Evolutionary conservation across 2,888 invertebrate genomes (phyloP).

Genomic region (Bellardia pandia): DNA sequence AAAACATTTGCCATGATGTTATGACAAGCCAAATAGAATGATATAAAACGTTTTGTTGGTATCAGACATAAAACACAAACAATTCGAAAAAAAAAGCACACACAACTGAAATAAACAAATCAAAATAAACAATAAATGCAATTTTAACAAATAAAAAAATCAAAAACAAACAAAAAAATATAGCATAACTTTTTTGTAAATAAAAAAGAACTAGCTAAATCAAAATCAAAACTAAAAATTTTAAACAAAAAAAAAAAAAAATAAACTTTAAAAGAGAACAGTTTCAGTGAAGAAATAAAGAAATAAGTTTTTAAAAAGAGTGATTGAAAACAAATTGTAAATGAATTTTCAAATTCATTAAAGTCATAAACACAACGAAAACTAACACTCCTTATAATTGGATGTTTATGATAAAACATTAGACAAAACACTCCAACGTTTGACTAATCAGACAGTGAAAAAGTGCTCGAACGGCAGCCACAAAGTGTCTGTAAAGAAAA

Average conservation of each 20-base stretch:
- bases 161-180: slow-evolving; percentile 43
- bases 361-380: slow-evolving; percentile 10
- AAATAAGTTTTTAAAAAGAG: slow-evolving; percentile 16
- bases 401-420: slow-evolving; percentile 42
- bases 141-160: slow-evolving; percentile 26
- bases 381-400: neutral
- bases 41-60: slow-evolving; percentile 70
- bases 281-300: neutral
- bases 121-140: slow-evolving; percentile 43
- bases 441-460: slow-evolving; percentile 38
- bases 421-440: neutral
- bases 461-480: slow-evolving; percentile 4
- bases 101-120: slow-evolving; percentile 54
- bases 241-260: slow-evolving; percentile 19
- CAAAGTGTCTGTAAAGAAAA: slow-evolving; percentile 1
- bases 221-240: slow-evolving; percentile 31
- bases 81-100: slow-evolving; percentile 1
- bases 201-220: slow-evolving; percentile 36
- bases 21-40: slow-evolving; percentile 71
- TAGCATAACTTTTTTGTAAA: slow-evolving; percentile 5
- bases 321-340: slow-evolving; percentile 51
- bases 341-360: slow-evolving; percentile 43
- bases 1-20: slow-evolving; percentile 66
- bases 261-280: slow-evolving; percentile 16
- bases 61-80: slow-evolving; percentile 44